Evolutionary conservation across 2,888 invertebrate genomes (phyloP).

Genomic region (Ormyrus thymus): DNA sequence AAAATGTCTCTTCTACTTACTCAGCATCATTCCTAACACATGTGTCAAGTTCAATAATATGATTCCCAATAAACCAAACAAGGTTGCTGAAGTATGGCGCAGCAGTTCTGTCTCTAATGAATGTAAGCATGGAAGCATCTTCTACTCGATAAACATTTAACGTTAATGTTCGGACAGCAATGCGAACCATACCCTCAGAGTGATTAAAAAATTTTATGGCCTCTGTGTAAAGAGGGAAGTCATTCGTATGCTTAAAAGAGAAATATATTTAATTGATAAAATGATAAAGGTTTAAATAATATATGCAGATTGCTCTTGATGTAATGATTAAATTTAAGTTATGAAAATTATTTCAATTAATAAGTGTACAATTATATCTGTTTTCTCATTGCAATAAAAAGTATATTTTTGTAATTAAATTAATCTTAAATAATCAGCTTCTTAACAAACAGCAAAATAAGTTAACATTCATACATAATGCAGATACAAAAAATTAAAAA

Average conservation of each 20-base stretch:
- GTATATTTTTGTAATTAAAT: neutral
- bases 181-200: conserved; percentile 98
- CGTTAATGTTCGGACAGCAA: conserved; percentile 97
- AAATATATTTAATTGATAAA: conserved; percentile 18
- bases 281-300: conserved; percentile 44
- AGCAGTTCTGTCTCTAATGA: conserved; percentile 96
- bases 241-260: conserved; percentile 90
- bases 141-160: conserved; percentile 97
- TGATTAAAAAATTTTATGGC: conserved; percentile 99
- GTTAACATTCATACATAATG: too few relatives aligned
- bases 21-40: conserved; percentile 97
- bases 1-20: conserved; percentile 79
- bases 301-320: too few relatives aligned
- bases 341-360: too few relatives aligned
- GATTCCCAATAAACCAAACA: conserved; percentile 99
- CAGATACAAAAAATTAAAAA: too few relatives aligned
- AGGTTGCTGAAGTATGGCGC: conserved; percentile 99
- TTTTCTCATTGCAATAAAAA: too few relatives aligned
- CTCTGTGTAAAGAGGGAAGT: conserved; percentile 99
- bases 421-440: too few relatives aligned
- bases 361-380: too few relatives aligned
- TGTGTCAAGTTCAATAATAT: conserved; percentile 94
- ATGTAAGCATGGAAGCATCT: conserved; percentile 95
- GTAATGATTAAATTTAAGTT: too few relatives aligned
- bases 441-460: too few relatives aligned